Conservation (phyloP, 2,113 vertebrate genomes). For the Chiloscyllium plagiosum region DNA sequence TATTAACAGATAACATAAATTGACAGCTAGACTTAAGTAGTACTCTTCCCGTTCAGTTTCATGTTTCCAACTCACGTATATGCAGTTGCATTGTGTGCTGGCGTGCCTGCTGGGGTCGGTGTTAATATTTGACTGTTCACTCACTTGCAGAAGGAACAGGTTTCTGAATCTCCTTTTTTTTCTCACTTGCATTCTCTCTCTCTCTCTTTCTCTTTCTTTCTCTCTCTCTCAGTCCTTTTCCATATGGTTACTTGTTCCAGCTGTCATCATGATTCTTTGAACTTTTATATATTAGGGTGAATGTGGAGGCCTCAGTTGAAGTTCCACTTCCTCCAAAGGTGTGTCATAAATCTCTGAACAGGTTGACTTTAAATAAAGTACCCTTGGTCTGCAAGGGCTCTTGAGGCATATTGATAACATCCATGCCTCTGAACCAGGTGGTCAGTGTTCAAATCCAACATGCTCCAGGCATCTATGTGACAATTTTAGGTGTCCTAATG, state of each 20-base stretch:
- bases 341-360: too few relatives aligned
- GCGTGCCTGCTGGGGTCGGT: background rate
- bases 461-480: background rate
- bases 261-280: background rate
- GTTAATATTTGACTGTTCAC: background rate
- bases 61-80: background rate
- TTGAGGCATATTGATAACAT: too few relatives aligned
- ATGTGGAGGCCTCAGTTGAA: too few relatives aligned
- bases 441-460: too few relatives aligned
- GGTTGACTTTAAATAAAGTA: too few relatives aligned
- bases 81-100: background rate
- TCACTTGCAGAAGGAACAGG: background rate
- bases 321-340: too few relatives aligned
- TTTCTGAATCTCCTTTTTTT: background rate
- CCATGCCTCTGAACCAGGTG: too few relatives aligned
- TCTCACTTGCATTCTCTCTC: background rate
- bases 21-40: too few relatives aligned
- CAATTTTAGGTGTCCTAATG: background rate
- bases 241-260: slow-evolving; percentile 16
- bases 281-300: background rate
- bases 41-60: background rate
- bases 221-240: background rate
- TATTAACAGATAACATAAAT: background rate
- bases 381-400: too few relatives aligned
- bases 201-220: background rate